Percentiles rank a stretch among this genome's conserved stretches.
phyloP scores from a whole-genome alignment of 2,888 invertebrate genomes.

The Parthenolecanium corni region DNA sequence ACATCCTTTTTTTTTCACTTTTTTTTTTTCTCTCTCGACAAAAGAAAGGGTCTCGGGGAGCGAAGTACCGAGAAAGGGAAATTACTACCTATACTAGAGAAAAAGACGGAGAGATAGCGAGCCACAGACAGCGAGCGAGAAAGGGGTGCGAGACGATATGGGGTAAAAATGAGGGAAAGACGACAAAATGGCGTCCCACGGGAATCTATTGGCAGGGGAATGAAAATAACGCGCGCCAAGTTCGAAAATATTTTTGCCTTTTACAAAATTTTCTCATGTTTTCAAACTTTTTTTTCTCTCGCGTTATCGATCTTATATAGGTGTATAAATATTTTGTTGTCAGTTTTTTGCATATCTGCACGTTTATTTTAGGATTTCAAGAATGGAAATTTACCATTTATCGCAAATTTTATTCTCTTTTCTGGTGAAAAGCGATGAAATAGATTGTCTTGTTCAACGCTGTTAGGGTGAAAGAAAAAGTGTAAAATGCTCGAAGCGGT shows the following conservation, averaged over 20 bases:
- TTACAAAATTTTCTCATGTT: slow-evolving; percentile 9
- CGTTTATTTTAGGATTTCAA: too few relatives aligned
- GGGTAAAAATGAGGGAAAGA: slow-evolving; percentile 31
- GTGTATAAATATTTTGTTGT: too few relatives aligned
- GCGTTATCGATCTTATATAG: too few relatives aligned
- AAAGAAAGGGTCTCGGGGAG: slow-evolving; percentile 25
- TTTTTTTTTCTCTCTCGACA: not conserved
- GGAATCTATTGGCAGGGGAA: slow-evolving; percentile 32
- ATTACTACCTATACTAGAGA: not conserved
- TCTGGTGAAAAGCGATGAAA: too few relatives aligned
- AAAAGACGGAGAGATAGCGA: not conserved
- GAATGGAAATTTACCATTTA: too few relatives aligned
- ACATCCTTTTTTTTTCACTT: slow-evolving; percentile 1
- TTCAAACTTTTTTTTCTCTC: not conserved
- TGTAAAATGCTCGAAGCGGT: too few relatives aligned
- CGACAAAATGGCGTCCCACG: slow-evolving; percentile 36
- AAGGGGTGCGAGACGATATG: not conserved
- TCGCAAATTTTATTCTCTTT: too few relatives aligned
- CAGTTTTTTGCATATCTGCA: too few relatives aligned
- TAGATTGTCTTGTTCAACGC: too few relatives aligned
- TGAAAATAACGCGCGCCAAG: slow-evolving; percentile 32
- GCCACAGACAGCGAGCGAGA: slow-evolving; percentile 14
- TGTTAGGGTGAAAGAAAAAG: too few relatives aligned
- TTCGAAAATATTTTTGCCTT: slow-evolving; percentile 7
- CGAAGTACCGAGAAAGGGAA: slow-evolving; percentile 2